Evolutionary conservation across 2,888 invertebrate genomes (phyloP).

Genomic region (Prenolepis imparis): DNA sequence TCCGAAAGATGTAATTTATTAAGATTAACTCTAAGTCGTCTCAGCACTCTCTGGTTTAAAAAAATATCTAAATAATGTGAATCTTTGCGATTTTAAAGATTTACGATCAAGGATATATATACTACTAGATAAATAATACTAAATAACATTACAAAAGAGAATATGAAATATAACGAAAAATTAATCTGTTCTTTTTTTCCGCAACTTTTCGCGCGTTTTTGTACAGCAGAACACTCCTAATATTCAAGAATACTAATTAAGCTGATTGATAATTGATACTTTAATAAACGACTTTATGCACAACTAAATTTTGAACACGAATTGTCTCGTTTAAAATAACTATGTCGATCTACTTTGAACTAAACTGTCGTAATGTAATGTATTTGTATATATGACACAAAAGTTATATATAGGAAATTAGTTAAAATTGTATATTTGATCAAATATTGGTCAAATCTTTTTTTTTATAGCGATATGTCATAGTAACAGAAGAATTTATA

Average conservation of each 20-base stretch:
- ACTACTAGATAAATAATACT: not conserved
- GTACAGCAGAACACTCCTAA: slow-evolving; percentile 39
- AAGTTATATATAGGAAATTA: not conserved
- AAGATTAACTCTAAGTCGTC: not conserved
- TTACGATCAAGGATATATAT: not conserved
- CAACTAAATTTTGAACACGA: not conserved
- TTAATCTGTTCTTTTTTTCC: not conserved
- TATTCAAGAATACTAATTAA: slow-evolving; percentile 18
- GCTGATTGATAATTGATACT: not conserved
- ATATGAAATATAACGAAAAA: slow-evolving; percentile 8
- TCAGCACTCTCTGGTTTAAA: not conserved
- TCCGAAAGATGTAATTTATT: not conserved
- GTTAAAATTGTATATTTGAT: slow-evolving; percentile 26
- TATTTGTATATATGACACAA: slow-evolving; percentile 14
- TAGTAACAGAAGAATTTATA: slow-evolving; percentile 37
- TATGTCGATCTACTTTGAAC: not conserved
- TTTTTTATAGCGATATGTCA: slow-evolving; percentile 36
- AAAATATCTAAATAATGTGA: not conserved
- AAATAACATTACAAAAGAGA: not conserved
- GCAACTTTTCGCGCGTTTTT: slow-evolving; percentile 12
- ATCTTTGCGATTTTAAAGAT: slow-evolving; percentile 4
- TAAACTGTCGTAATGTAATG: not conserved
- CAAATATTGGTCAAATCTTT: slow-evolving; percentile 25
- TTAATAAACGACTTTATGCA: not conserved
- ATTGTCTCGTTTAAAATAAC: not conserved